Evolutionary conservation across 1,140 invertebrate genomes (phyloP).

Genomic region (Drosophila fuyamai): DNA sequence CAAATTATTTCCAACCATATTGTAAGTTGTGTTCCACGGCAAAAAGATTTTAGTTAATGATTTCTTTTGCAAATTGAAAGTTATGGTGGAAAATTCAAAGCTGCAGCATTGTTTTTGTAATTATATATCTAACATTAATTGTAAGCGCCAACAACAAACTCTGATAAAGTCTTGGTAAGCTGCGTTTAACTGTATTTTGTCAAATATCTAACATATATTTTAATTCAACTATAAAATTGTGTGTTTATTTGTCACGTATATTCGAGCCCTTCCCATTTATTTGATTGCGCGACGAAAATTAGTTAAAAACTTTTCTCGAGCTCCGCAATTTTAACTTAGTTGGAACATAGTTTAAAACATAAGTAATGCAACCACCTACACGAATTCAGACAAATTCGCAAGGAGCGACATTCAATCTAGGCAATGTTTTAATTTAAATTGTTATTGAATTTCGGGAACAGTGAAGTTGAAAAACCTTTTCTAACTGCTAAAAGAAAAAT

Average conservation of each 20-base stretch:
- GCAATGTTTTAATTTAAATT: constrained; percentile 71
- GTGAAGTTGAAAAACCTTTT: constrained; percentile 65
- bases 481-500: constrained; percentile 54
- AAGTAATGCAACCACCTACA: constrained; percentile 33
- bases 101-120: constrained; percentile 67
- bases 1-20: constrained; percentile 57
- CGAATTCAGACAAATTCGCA: constrained; percentile 17
- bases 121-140: constrained; percentile 69
- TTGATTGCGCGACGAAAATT: constrained; percentile 39
- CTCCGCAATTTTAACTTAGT: constrained; percentile 17
- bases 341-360: constrained; percentile 26
- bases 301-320: constrained; percentile 25
- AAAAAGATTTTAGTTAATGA: constrained; percentile 39
- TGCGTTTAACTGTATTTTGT: constrained; percentile 30
- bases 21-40: constrained; percentile 62
- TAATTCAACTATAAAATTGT: constrained; percentile 26
- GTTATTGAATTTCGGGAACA: constrained; percentile 77
- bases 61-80: constrained; percentile 38
- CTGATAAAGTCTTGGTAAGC: constrained; percentile 39
- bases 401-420: constrained; percentile 55
- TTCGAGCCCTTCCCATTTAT: constrained; percentile 7
- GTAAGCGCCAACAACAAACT: constrained; percentile 47
- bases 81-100: constrained; percentile 19
- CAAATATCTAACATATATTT: constrained; percentile 37
- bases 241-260: constrained; percentile 1